Evolutionary conservation across 2,113 vertebrate species (phyloP).

Genomic region (Sylvia atricapilla): DNA sequence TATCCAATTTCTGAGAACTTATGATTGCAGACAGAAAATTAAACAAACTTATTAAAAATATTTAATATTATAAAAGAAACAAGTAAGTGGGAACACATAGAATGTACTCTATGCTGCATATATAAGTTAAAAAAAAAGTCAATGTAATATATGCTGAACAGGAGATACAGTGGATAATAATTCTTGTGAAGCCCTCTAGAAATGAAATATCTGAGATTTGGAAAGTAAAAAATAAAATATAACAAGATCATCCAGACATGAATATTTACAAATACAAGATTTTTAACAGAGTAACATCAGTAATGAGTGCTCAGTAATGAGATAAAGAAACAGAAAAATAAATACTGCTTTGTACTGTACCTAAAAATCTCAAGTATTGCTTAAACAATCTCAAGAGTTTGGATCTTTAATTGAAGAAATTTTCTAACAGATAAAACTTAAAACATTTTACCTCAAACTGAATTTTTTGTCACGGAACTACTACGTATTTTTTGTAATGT

Average conservation of each 20-base stretch:
- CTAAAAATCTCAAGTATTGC: neutral
- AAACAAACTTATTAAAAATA: neutral
- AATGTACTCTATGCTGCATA: neutral
- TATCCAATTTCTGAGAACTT: neutral
- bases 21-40: neutral
- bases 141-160: neutral
- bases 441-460: neutral
- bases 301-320: neutral
- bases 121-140: neutral
- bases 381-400: neutral
- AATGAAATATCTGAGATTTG: neutral
- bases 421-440: neutral
- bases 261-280: neutral
- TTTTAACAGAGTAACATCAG: neutral
- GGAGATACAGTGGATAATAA: neutral
- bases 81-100: neutral
- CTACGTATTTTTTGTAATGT: neutral
- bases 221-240: neutral
- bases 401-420: neutral
- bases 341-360: neutral
- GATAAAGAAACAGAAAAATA: neutral
- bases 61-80: neutral
- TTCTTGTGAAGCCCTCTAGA: neutral
- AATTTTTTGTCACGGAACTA: neutral
- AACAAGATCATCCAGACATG: rapidly evolving